Evolutionary conservation across 1,140 invertebrate species (phyloP), one percentile per base, ranked within the genome.

Genomic region (Apis laboriosa): DNA sequence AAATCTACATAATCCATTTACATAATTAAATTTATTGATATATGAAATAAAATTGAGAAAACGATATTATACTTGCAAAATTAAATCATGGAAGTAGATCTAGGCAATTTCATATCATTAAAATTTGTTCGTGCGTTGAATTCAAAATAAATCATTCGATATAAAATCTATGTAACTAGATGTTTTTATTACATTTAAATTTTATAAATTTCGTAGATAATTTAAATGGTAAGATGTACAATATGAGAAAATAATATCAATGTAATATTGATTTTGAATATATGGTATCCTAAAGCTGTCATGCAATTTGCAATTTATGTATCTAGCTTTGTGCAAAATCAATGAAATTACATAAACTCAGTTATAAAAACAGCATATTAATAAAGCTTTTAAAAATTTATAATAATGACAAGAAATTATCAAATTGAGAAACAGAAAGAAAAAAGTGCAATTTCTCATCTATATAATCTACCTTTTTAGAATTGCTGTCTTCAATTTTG

Each of bases 401-500:
- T 83, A 60, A 72, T 34, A 64, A 88, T 24, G 43, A 84, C 80
- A 78, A 21, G 60, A 74, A 80, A 87, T 70, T 79, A 83, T 73
- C 58, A 24, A 85, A 88, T 61, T 73, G 56, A 85, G 63, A 58
- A 88, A 88, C 71, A 84, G 68, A 81, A 85, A 85, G 55, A 63
- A 58, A 84, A 68, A 84, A 34, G 70, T 87, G 75, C 82, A 82
- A 79, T 75, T 77, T 85, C 86, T 86, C 80, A 87, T 89, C 83
- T 87, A 86, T 77, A 64, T 84, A 88, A 87, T 91, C 90, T 92
- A 93, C 92, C 92, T 93, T 93, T 90, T 93, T 93, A 71, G 83
- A 61, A 91, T 89, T 86, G 85, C 82, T 86, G 80, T 93, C 92
- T 80, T 93, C 91, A 80, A 90, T 80, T 90, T 92, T 93, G 89